Conservation (phyloP, 2,113 vertebrate species). For the Toxotes jaculatrix region DNA sequence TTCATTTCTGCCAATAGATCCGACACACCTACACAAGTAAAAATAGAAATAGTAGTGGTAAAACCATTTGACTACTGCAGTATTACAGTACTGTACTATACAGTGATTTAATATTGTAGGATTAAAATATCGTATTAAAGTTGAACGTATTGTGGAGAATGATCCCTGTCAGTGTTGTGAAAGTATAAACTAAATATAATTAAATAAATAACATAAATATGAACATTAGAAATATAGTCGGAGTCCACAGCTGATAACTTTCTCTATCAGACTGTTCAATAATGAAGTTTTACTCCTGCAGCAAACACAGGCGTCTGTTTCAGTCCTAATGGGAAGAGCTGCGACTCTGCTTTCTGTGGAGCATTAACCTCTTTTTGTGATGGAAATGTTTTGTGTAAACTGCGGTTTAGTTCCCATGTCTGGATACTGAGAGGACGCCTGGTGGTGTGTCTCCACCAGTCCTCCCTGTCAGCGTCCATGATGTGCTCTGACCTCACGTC, state of each 20-base stretch:
- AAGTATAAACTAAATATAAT: too few relatives aligned
- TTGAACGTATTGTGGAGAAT: too few relatives aligned
- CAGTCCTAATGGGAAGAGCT: background rate
- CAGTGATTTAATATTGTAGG: too few relatives aligned
- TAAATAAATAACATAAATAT: too few relatives aligned
- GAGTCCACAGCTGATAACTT: background rate
- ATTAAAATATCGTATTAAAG: too few relatives aligned
- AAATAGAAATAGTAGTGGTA: too few relatives aligned
- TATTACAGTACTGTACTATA: too few relatives aligned
- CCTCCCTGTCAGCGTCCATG: background rate
- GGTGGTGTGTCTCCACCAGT: background rate
- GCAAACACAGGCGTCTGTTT: background rate
- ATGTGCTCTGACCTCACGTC: slow-evolving; percentile 1
- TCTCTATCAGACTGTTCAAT: too few relatives aligned
- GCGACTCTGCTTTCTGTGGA: background rate
- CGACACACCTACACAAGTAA: too few relatives aligned
- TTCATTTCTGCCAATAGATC: too few relatives aligned
- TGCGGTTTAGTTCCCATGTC: slow-evolving; percentile 29
- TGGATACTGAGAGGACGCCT: background rate
- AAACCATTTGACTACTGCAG: too few relatives aligned
- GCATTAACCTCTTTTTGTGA: slow-evolving; percentile 47
- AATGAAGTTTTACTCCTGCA: background rate
- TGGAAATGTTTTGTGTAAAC: slow-evolving; percentile 55
- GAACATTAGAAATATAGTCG: background rate
- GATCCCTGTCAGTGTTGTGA: too few relatives aligned